Evolutionary conservation across 1,140 invertebrate species (phyloP), one percentile per base, ranked within the genome.

Genomic region (Neelides sp.): DNA sequence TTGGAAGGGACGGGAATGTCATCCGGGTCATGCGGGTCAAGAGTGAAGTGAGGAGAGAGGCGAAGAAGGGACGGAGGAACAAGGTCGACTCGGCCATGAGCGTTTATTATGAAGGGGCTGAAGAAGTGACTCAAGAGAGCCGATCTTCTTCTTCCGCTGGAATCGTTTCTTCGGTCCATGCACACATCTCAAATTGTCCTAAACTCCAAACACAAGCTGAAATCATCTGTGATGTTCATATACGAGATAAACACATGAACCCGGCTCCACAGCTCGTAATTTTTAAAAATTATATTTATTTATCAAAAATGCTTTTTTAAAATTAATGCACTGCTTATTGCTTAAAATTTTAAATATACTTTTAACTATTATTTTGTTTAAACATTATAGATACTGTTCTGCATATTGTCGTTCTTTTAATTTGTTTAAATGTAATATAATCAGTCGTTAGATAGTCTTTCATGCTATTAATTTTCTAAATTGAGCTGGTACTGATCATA

Each of bases 211-310:
- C 34, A 2, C 35, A 43, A 0, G 52, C 52, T 5, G 58, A 60
- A 40, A 34, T 60, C 23, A 52, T 60, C 48, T 60, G 58, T 37
- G 58, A 60, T 40, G 50, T 60, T 3, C 46, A 60, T 28, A 54
- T 60, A 19, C 24, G 52, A n/a, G 42, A 60, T 20, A 39, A 50
- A 32, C 58, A 60, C 50, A 52, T 52, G 28, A 47, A 50, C 40
- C 39, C 45, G 28, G 57, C 54, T 52, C 58, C 58, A 19, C 54
- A 57, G 40, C 34, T 60, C 50, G 58, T 60, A 55, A 59, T 28
- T 10, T 40, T n/a, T n/a, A n/a, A n/a, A n/a, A n/a, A n/a, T n/a
- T n/a, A n/a, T n/a, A n/a, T n/a, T n/a, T n/a, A n/a, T n/a, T n/a
- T n/a, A n/a, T n/a, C n/a, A n/a, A n/a, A n/a, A n/a, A n/a, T n/a